Evolutionary conservation across 2,888 invertebrate species (phyloP), one percentile per base, ranked within the genome.

Genomic region (Chaetoderma sp.): DNA sequence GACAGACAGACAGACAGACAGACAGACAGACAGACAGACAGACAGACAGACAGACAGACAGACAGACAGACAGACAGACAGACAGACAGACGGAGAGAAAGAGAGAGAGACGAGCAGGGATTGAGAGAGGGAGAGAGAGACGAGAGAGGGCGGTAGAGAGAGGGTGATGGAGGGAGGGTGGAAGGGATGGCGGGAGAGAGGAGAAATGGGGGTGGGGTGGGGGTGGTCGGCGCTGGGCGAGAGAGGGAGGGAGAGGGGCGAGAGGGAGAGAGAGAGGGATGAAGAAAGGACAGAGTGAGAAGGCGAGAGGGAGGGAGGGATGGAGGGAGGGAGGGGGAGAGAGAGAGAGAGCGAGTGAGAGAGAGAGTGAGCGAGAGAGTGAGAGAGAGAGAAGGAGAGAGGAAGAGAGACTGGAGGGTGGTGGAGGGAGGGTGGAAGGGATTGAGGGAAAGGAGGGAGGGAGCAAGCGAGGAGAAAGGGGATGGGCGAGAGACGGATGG

Each of bases 1-100:
- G 36, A 57, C 33, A 49, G 58, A 47, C 30, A 58, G n/a, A n/a
- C n/a, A n/a, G n/a, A 58, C 49, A 63, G 23, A 47, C n/a, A n/a
- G n/a, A n/a, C n/a, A n/a, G n/a, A n/a, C n/a, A n/a, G n/a, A n/a
- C n/a, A n/a, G n/a, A n/a, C n/a, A n/a, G n/a, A n/a, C n/a, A n/a
- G n/a, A n/a, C n/a, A n/a, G n/a, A 49, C 28, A 49, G 28, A 42
- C 32, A 33, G 27, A 52, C n/a, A 47, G n/a, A 36, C 13, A 32
- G 21, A 32, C n/a, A 32, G 32, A 33, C 16, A 50, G 25, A 32
- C 21, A 52, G 42, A 59, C n/a, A 44, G 50, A 33, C n/a, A 25
- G 25, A 49, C n/a, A 55, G 32, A 36, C 23, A 49, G 52, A 50
- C n/a, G n/a, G n/a, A n/a, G n/a, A n/a, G n/a, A n/a, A n/a, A n/a